These are phyloP conservation scores for Chaetodon trifascialis DNA, from an alignment of 2,113 vertebrate genomes.

Conservation along the genomic window DNA sequence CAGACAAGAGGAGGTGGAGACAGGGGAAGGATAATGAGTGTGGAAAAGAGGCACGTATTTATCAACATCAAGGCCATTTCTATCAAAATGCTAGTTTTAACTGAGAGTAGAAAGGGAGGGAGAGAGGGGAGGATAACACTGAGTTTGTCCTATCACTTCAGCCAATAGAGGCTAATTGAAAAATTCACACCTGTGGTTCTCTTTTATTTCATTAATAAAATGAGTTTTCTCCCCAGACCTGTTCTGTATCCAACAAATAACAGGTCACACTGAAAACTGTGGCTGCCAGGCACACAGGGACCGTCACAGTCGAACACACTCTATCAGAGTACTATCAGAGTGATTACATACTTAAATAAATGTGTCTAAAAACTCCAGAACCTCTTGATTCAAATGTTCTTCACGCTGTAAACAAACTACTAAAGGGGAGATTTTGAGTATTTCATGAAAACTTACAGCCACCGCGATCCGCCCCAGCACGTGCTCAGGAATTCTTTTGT, in stretches of 20 bases:
- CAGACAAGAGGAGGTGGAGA: constrained; percentile 73
- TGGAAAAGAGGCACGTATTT: constrained; percentile 81
- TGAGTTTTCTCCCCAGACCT: background rate
- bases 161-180: constrained; percentile 62
- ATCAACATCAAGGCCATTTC: constrained; percentile 70
- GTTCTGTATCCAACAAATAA: constrained; percentile 35
- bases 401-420: background rate
- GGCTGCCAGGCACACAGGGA: background rate
- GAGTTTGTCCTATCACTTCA: constrained; percentile 49
- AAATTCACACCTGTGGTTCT: constrained; percentile 66
- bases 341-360: constrained; percentile 2
- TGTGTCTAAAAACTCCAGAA: background rate
- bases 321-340: too few relatives aligned
- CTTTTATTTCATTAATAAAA: constrained; percentile 43
- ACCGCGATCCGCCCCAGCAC: constrained; percentile 96
- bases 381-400: background rate
- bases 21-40: constrained; percentile 87
- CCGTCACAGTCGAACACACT: background rate
- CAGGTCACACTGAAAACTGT: constrained; percentile 46
- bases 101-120: constrained; percentile 18
- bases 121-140: constrained; percentile 9
- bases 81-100: constrained; percentile 62
- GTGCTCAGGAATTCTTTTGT: constrained; percentile 94
- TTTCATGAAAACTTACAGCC: constrained; percentile 88
- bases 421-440: background rate